Evolutionary conservation across 2,888 invertebrate species (phyloP).

Genomic region (Trachelus troglodyta): DNA sequence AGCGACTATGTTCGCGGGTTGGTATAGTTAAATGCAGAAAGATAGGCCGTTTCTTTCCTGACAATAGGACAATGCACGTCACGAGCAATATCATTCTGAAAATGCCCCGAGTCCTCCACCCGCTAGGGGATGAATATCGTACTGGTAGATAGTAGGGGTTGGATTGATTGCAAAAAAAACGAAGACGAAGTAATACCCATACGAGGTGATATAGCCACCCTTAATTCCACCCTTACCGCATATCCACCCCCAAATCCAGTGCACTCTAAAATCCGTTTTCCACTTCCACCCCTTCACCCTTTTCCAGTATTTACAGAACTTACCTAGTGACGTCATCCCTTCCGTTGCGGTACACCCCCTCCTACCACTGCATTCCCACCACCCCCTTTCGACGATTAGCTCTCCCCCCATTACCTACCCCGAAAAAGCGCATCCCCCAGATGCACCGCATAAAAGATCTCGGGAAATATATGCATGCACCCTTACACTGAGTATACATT

Average conservation of each 20-base stretch:
- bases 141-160: not conserved
- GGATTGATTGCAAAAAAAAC: not conserved
- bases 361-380: not conserved
- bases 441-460: not conserved
- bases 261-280: not conserved
- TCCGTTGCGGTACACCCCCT: not conserved
- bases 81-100: conserved; percentile 54
- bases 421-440: not conserved
- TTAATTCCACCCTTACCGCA: not conserved
- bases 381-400: not conserved
- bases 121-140: not conserved
- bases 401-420: not conserved
- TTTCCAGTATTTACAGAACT: not conserved
- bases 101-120: conserved; percentile 42
- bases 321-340: not conserved
- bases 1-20: not conserved
- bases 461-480: not conserved
- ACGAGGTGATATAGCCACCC: not conserved
- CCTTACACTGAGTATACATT: not conserved
- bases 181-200: not conserved
- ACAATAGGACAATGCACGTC: conserved; percentile 57
- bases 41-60: conserved; percentile 16
- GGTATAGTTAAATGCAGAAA: conserved; percentile 39
- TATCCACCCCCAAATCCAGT: not conserved
- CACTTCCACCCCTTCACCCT: not conserved